These are phyloP conservation scores for Aix galericulata DNA, from an alignment of 2,113 vertebrate species.

Conservation along the genomic window DNA sequence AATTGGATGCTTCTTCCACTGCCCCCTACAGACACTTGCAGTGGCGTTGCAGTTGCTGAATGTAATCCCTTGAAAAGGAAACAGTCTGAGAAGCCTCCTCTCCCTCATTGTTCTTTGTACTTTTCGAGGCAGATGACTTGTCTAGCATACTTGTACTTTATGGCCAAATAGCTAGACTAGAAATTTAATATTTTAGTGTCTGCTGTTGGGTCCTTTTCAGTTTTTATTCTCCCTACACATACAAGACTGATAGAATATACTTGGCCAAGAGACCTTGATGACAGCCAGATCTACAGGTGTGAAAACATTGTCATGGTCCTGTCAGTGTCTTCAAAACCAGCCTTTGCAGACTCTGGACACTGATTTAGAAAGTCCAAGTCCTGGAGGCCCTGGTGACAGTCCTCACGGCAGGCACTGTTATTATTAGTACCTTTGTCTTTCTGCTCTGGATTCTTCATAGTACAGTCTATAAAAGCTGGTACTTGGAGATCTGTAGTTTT, in stretches of 20 bases:
- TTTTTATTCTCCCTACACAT: not conserved
- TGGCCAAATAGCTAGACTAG: not conserved
- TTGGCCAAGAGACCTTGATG: not conserved
- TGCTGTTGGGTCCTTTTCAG: not conserved
- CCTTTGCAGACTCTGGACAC: not conserved
- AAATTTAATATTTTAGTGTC: not conserved
- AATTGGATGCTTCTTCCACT: not conserved
- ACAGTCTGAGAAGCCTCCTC: not conserved
- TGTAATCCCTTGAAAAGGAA: not conserved
- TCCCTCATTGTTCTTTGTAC: not conserved
- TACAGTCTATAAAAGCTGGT: not conserved
- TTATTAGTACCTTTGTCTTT: not conserved
- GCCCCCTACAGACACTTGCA: fast-evolving
- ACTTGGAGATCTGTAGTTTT: not conserved
- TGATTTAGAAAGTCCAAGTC: not conserved
- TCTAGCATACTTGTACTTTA: not conserved
- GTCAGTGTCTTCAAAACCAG: not conserved
- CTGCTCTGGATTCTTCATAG: not conserved
- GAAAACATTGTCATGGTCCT: fast-evolving
- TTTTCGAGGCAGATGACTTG: not conserved
- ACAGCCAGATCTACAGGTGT: not conserved
- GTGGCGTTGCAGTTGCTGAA: not conserved
- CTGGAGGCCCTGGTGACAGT: not conserved
- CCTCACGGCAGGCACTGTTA: not conserved
- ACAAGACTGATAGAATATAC: not conserved